phyloP scores from a whole-genome alignment of 2,797 vertebrate genomes.

The Gymnothorax javanicus region DNA sequence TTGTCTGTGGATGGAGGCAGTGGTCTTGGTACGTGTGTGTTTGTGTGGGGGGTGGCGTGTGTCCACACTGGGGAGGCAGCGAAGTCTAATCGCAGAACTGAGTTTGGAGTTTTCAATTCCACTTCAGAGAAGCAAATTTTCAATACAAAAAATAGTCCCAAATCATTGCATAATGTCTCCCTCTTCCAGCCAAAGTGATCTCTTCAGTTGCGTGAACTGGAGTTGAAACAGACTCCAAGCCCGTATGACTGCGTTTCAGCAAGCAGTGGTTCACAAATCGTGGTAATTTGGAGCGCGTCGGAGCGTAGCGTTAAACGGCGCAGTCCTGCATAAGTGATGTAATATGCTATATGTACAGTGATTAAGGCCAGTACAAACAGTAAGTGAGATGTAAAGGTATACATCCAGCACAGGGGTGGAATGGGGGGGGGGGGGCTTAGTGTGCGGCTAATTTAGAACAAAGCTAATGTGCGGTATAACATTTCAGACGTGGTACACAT shows the following conservation, averaged over 20 bases:
- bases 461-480: neutral
- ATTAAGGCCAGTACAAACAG: neutral
- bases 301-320: no score
- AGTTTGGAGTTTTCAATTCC: neutral
- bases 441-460: neutral
- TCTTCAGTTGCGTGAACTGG: neutral
- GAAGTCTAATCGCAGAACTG: neutral
- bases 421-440: neutral
- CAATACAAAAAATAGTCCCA: no score
- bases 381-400: neutral
- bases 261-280: constrained; percentile 2
- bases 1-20: neutral
- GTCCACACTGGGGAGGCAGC: neutral
- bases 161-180: no score
- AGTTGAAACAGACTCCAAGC: neutral
- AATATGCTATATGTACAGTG: neutral
- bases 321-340: neutral
- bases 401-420: neutral
- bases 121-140: neutral
- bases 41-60: neutral
- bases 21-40: neutral
- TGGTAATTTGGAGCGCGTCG: neutral
- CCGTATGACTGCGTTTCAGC: neutral
- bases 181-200: neutral
- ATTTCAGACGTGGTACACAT: neutral